Percentiles rank a stretch among this genome's conserved stretches.
Evolutionary conservation across 2,797 vertebrate species (phyloP).

Genomic region (Numenius phaeopus): DNA sequence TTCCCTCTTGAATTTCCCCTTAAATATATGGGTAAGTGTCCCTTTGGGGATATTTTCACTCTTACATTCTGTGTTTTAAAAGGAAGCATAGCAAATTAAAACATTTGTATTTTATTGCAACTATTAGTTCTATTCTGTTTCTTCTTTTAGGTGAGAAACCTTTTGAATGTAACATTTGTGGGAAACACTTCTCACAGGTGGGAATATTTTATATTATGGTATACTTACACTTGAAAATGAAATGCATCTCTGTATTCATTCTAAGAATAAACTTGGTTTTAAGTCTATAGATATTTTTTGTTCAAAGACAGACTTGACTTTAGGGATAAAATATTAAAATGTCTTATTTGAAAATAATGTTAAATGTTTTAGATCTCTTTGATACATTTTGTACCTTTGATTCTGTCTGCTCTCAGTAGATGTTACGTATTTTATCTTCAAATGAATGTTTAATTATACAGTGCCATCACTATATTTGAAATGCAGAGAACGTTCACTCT

Average conservation of each 20-base stretch:
- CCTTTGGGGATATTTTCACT: not conserved
- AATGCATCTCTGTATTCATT: conserved; percentile 42
- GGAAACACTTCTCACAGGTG: conserved; percentile 99
- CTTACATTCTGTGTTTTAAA: not conserved
- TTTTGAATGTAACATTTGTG: conserved; percentile 97
- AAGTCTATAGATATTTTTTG: not conserved
- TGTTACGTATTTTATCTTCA: not conserved
- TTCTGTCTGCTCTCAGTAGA: not conserved
- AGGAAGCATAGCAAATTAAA: conserved; percentile 9
- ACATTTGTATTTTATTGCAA: conserved; percentile 16
- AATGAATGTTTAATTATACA: not conserved
- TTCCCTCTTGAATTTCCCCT: not conserved
- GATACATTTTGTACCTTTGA: not conserved
- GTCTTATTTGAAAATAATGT: not conserved
- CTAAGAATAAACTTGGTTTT: not conserved
- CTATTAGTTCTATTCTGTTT: conserved; percentile 63
- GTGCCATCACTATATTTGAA: not conserved
- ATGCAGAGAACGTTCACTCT: not conserved
- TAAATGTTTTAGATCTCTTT: not conserved
- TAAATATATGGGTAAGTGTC: conserved; percentile 11
- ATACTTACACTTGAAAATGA: conserved; percentile 57
- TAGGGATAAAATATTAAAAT: not conserved
- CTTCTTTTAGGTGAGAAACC: conserved; percentile 94
- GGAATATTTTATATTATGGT: conserved; percentile 72
- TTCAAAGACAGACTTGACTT: not conserved